Conservation (phyloP, 2,888 invertebrate species). For the Pollenia amentaria region DNA sequence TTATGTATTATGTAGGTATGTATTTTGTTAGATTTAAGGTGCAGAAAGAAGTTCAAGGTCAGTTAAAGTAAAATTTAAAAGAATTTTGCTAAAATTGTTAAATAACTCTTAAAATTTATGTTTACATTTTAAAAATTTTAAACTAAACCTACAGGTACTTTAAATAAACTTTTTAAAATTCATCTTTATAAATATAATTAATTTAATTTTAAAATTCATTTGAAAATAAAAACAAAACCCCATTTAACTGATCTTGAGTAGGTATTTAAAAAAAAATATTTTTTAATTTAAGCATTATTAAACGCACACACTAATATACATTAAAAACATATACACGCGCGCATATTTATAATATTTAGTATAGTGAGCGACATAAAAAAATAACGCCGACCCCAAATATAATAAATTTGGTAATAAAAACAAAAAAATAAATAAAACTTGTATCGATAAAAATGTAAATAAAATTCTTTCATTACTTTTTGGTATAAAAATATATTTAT, state of each 20-base stretch:
- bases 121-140: no score
- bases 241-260: slow-evolving; percentile 66
- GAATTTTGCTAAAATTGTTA: no score
- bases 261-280: slow-evolving; percentile 25
- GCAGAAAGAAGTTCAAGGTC: slow-evolving; percentile 68
- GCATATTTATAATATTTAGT: slow-evolving; percentile 37
- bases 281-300: slow-evolving; percentile 53
- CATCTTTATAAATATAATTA: neutral
- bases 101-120: no score
- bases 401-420: slow-evolving; percentile 54
- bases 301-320: slow-evolving; percentile 24
- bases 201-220: slow-evolving; percentile 1
- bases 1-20: no score
- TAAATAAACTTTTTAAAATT: no score
- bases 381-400: slow-evolving; percentile 56
- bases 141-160: no score
- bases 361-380: slow-evolving; percentile 54
- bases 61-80: slow-evolving; percentile 23
- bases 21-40: slow-evolving; percentile 43
- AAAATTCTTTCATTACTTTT: slow-evolving; percentile 43
- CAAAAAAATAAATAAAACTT: slow-evolving; percentile 46
- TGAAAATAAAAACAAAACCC: slow-evolving; percentile 1
- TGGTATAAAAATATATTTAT: neutral
- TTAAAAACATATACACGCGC: slow-evolving; percentile 17
- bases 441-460: slow-evolving; percentile 63